These are phyloP conservation scores for Tringa solitaria DNA, from an alignment of 2,113 vertebrate species.

Conservation along the genomic window DNA sequence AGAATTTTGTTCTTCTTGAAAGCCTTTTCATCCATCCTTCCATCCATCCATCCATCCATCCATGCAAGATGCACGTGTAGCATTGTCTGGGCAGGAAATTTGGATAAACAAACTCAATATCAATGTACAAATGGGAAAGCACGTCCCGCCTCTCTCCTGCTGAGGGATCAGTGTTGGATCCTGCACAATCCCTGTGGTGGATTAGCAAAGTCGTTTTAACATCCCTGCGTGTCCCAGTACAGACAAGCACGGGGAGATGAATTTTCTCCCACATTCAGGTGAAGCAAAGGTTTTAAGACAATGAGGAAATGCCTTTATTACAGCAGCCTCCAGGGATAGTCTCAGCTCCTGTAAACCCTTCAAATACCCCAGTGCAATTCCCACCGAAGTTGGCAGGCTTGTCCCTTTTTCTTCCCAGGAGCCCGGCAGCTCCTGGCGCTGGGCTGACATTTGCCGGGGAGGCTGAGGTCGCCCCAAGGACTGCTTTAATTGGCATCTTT, in stretches of 20 bases:
- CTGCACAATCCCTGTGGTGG: not conserved
- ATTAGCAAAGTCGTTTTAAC: not conserved
- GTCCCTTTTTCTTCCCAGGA: not conserved
- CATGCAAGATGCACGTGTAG: not conserved
- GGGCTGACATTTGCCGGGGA: not conserved
- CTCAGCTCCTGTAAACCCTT: not conserved
- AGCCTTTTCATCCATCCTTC: not conserved
- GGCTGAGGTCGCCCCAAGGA: not conserved
- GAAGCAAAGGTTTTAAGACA: not conserved
- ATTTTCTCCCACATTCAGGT: not conserved
- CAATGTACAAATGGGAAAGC: not conserved
- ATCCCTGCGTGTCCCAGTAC: not conserved
- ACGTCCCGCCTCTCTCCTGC: not conserved
- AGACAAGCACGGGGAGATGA: fast-evolving
- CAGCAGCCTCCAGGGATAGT: not conserved
- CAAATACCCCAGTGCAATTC: not conserved
- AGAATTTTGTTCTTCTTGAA: not conserved
- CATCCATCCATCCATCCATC: not conserved
- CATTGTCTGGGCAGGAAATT: not conserved
- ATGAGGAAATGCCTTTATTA: not conserved
- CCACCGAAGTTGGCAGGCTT: not conserved
- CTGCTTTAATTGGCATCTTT: conserved; percentile 35
- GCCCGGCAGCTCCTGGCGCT: not conserved
- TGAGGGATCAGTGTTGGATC: not conserved
- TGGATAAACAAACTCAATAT: not conserved